Conservation (phyloP, 2,113 vertebrate genomes). For the Phalacrocorax carbo region DNA sequence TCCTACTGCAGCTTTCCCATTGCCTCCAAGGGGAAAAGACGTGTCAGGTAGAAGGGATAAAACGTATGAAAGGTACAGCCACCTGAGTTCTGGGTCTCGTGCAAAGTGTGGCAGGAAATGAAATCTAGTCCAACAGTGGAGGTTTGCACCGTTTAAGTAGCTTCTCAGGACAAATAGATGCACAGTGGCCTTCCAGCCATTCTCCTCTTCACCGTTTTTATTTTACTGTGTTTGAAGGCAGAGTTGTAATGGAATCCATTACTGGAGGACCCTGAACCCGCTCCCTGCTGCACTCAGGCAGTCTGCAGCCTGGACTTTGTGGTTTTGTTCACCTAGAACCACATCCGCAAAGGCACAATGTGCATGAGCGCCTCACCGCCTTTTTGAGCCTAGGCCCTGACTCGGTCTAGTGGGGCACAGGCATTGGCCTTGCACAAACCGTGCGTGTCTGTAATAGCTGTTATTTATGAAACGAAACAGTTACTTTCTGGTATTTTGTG, state of each 20-base stretch:
- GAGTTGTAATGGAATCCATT: background rate
- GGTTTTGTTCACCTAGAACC: background rate
- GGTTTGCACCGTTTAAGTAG: slow-evolving; percentile 79
- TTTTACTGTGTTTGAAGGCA: background rate
- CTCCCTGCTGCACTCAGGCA: background rate
- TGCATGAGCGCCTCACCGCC: background rate
- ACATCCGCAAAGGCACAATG: background rate
- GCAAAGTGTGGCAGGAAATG: background rate
- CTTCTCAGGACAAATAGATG: slow-evolving; percentile 71
- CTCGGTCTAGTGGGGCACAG: too few relatives aligned
- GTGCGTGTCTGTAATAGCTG: background rate
- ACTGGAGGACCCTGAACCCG: background rate
- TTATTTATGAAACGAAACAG: background rate
- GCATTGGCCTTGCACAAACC: background rate
- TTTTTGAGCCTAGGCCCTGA: background rate
- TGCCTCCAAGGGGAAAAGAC: background rate
- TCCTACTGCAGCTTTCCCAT: slow-evolving; percentile 10
- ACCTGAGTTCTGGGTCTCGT: background rate
- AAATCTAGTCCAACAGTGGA: background rate
- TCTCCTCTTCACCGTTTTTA: background rate
- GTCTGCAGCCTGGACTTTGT: too few relatives aligned
- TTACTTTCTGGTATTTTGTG: background rate
- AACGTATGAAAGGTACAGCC: background rate
- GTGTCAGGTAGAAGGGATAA: background rate
- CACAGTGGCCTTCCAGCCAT: background rate